These are phyloP conservation scores for Ceriagrion tenellum DNA, from an alignment of 2,888 invertebrate species.

Conservation along the genomic window DNA sequence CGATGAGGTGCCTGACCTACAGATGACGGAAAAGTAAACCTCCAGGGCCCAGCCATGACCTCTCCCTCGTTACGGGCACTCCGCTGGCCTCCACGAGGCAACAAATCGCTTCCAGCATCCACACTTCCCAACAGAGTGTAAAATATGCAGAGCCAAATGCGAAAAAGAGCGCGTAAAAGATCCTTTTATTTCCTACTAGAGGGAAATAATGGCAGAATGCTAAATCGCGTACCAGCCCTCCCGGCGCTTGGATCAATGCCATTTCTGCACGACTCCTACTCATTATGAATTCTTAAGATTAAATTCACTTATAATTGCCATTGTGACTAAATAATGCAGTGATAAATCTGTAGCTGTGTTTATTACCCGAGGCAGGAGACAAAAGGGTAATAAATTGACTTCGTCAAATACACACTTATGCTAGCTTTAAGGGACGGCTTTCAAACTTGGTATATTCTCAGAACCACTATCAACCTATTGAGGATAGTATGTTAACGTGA, in stretches of 20 bases:
- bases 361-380: background rate
- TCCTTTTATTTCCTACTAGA: too few relatives aligned
- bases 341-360: background rate
- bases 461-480: background rate
- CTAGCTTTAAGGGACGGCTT: background rate
- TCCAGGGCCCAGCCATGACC: slow-evolving; percentile 8
- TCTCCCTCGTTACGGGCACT: background rate
- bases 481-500: background rate
- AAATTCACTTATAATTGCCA: background rate
- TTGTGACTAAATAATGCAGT: background rate
- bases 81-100: background rate
- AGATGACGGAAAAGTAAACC: background rate
- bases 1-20: slow-evolving; percentile 4
- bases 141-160: background rate
- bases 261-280: background rate
- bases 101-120: background rate
- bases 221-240: background rate
- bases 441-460: background rate
- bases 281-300: background rate
- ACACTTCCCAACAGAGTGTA: background rate
- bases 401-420: background rate
- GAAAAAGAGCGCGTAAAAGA: background rate
- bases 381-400: background rate
- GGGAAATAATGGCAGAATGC: background rate
- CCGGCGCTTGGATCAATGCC: background rate